Evolutionary conservation across 1,140 invertebrate species (phyloP).

Genomic region (Camponotus pennsylvanicus): DNA sequence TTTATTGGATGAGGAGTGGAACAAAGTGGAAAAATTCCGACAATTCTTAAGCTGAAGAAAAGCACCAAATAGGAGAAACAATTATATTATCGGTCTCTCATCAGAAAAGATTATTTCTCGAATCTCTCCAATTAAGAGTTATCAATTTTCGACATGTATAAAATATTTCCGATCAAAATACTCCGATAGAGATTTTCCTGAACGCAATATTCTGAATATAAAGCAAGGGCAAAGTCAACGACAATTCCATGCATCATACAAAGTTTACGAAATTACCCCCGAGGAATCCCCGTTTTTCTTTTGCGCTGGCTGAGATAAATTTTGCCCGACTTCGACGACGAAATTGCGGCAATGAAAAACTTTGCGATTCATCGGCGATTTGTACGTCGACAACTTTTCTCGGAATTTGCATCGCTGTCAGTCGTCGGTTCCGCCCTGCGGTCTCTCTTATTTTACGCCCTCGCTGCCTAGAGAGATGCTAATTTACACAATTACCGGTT

Average conservation of each 20-base stretch:
- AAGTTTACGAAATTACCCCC: neutral
- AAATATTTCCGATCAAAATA: neutral
- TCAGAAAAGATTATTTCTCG: neutral
- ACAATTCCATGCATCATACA: neutral
- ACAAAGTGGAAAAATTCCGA: neutral
- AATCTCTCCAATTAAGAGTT: neutral
- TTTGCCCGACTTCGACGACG: neutral
- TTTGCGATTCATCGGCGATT: slow-evolving; percentile 28
- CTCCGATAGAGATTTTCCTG: neutral
- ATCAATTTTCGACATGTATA: neutral
- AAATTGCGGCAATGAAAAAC: slow-evolving; percentile 35
- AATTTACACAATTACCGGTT: slow-evolving; percentile 42
- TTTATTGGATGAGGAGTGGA: neutral
- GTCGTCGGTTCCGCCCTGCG: neutral
- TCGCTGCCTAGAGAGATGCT: neutral
- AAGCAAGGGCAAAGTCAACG: neutral
- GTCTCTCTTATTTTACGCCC: slow-evolving; percentile 3
- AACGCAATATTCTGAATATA: neutral
- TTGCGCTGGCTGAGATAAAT: neutral
- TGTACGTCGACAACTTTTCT: slow-evolving; percentile 34
- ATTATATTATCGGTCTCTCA: too few species aligned
- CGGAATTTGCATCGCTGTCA: slow-evolving; percentile 16
- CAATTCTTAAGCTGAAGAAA: neutral
- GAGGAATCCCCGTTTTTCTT: too few species aligned
- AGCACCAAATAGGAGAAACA: neutral